Evolutionary conservation across 2,113 vertebrate genomes (phyloP).

Genomic region (Trachemys scripta): DNA sequence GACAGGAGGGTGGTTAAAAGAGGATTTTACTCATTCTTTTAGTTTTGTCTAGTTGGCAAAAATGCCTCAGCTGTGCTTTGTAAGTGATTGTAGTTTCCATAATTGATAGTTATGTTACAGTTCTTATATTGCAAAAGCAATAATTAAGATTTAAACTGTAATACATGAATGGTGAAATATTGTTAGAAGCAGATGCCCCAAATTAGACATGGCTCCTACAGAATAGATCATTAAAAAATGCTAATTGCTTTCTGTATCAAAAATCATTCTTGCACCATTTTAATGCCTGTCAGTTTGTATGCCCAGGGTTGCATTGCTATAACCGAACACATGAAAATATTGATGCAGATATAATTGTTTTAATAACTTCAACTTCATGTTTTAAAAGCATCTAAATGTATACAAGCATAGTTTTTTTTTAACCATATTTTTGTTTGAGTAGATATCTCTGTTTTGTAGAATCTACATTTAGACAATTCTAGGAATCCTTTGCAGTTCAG

Average conservation of each 20-base stretch:
- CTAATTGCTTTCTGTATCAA: conserved; percentile 70
- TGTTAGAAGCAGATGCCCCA: conserved; percentile 65
- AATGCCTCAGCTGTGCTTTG: conserved; percentile 24
- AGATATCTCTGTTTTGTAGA: neutral
- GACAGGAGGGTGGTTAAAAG: conserved; percentile 15
- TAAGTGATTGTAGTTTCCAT: conserved; percentile 44
- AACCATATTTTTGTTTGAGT: neutral
- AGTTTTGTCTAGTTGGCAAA: conserved; percentile 47
- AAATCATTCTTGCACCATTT: conserved; percentile 61
- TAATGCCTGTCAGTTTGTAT: conserved; percentile 40
- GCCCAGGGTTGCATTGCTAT: conserved; percentile 31
- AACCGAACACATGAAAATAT: conserved; percentile 38
- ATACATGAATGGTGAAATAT: conserved; percentile 30
- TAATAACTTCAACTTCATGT: conserved; percentile 29
- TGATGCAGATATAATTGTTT: conserved; percentile 41
- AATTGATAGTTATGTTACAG: conserved; percentile 55
- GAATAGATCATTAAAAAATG: conserved; percentile 60
- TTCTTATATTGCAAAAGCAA: conserved; percentile 63
- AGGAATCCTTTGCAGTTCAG: neutral
- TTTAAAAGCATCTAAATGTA: conserved; percentile 25
- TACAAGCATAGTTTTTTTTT: neutral
- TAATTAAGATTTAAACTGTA: conserved; percentile 63
- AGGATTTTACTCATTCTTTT: conserved; percentile 22
- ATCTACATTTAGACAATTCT: neutral
- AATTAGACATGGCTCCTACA: conserved; percentile 69